Evolutionary conservation across 1,140 invertebrate species (phyloP).

Genomic region (Hermatobates lingyangjiaoensis): DNA sequence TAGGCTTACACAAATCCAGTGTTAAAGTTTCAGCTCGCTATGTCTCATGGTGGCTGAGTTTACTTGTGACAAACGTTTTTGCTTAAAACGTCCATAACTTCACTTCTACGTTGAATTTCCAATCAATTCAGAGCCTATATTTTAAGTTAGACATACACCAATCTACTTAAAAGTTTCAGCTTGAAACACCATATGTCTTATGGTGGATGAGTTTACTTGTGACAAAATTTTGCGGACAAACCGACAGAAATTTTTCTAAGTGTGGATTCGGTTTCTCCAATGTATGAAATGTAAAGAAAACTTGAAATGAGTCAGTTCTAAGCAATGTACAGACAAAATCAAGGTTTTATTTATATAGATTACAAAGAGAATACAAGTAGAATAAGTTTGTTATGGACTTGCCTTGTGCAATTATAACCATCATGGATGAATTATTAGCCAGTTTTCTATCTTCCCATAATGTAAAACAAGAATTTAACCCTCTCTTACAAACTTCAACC

Average conservation of each 20-base stretch:
- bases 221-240: neutral
- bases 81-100: too few relatives aligned
- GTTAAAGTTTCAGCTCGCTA: too few relatives aligned
- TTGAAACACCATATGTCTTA: too few relatives aligned
- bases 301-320: neutral
- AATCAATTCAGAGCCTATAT: too few relatives aligned
- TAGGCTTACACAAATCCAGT: too few relatives aligned
- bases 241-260: neutral
- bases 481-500: conserved; percentile 13
- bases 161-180: too few relatives aligned
- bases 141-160: too few relatives aligned
- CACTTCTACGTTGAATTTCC: too few relatives aligned
- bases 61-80: too few relatives aligned
- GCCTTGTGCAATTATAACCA: conserved; percentile 25
- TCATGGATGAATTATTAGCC: conserved; percentile 23
- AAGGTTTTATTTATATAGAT: neutral
- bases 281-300: neutral
- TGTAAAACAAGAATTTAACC: conserved; percentile 22
- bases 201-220: neutral
- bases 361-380: conserved; percentile 3
- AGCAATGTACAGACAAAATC: neutral
- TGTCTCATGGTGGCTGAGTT: too few relatives aligned
- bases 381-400: conserved; percentile 2
- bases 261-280: neutral
- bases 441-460: conserved; percentile 25